Base-by-base conservation (phyloP, 2,113 vertebrate genomes). In the Fulmarus glacialis region DNA sequence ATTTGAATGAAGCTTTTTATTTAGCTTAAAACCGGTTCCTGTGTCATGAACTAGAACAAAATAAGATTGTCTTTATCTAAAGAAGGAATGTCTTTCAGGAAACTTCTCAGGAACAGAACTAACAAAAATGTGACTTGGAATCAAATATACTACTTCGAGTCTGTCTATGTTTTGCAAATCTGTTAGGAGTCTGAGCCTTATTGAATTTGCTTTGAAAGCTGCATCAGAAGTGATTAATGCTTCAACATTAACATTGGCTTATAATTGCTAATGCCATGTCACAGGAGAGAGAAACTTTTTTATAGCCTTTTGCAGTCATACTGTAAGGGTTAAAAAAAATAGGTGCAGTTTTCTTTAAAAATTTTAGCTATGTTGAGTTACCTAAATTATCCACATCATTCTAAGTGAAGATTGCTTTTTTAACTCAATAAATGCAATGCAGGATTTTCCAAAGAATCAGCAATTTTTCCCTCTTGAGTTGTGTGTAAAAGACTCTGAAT, bases 371-470 rank as follows among this genome's bases (percentile, higher is more conserved):
- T 81, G 20, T 55, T 85, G 68, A 38, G 15, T 87, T 87, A 45
- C 7, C 2, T 84, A 81, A 79, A 85, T 89, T 94, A 82, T 68
- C 78, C 50, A 43, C 66, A 75, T 77, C 78, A 80, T 81, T 29
- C 56, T 48, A 84, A 85, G 81, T 23, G 36, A 91, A 92, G 60
- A 96, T 73, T 96, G 34, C 48, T 72, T 93, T 92, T 95, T 95
- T 68, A 82, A 89, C 81, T 96, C 83, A 93, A 85, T 68, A 90
- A 96, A 68, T 82, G 89, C 83, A 93, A 58, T 68, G 34, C 17
- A 87, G 27, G 34, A 62, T 79, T 96, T 98, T 97, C 82, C 58
- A 96, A 98, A 96, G 97, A 97, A 97, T 98, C 97, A 98, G 97
- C 97, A 97, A 84, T 96, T 97, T 97, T 98, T 96, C 94, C 89